Evolutionary conservation across 2,797 vertebrate species (phyloP).

Genomic region (Rhinoraja longicauda): DNA sequence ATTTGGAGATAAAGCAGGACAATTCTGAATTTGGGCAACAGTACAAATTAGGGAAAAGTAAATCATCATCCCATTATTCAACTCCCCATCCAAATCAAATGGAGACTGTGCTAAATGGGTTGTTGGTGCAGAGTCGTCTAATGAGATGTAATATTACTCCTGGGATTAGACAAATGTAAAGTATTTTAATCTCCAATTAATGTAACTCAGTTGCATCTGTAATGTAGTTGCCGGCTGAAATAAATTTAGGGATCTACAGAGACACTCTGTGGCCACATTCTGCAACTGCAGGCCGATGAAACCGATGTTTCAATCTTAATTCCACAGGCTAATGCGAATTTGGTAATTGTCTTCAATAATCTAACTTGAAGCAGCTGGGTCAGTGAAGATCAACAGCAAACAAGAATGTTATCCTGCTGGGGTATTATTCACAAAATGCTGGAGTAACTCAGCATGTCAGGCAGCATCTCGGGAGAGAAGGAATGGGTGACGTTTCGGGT

Average conservation of each 20-base stretch:
- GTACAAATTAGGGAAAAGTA: neutral
- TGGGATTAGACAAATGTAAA: neutral
- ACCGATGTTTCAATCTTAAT: neutral
- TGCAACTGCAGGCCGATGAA: neutral
- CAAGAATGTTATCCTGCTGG: neutral
- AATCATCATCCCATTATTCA: neutral
- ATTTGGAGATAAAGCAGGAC: neutral
- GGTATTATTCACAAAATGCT: neutral
- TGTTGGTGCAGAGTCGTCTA: neutral
- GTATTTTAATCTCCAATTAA: no score
- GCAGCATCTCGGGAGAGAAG: no score
- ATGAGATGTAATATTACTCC: neutral
- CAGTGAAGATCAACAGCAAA: neutral
- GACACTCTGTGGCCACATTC: neutral
- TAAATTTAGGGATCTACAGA: neutral
- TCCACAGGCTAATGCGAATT: neutral
- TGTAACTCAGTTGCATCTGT: neutral
- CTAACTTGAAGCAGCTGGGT: neutral
- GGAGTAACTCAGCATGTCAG: no score
- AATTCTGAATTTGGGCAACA: neutral
- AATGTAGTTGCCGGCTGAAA: neutral
- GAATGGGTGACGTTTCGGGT: no score
- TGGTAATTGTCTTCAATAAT: neutral
- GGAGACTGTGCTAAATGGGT: neutral
- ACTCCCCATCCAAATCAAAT: neutral